phyloP scores from a whole-genome alignment of 1,140 invertebrate species.

The Heliconius eleuchia region DNA sequence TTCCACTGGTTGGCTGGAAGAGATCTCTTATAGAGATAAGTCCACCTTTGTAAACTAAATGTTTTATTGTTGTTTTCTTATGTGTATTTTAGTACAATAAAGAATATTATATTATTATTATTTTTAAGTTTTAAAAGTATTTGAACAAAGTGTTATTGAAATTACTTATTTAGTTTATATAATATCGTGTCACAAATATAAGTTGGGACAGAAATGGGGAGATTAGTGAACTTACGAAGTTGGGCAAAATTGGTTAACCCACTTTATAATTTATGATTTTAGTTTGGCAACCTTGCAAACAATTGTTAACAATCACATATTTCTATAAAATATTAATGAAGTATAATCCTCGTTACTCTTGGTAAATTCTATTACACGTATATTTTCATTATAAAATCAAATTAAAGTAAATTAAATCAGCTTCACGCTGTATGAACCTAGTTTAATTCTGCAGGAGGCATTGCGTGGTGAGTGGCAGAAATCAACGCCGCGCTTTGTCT shows the following conservation, averaged over 20 bases:
- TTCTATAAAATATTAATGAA: slow-evolving; percentile 14
- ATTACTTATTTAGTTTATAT: neutral
- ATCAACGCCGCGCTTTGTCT: too few species aligned
- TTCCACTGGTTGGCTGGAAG: too few species aligned
- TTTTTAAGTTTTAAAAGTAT: too few species aligned
- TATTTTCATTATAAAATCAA: neutral
- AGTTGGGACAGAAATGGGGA: slow-evolving; percentile 34
- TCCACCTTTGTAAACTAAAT: too few species aligned
- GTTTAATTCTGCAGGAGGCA: too few species aligned
- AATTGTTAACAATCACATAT: slow-evolving; percentile 43
- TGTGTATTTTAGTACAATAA: too few species aligned
- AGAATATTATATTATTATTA: too few species aligned
- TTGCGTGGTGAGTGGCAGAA: too few species aligned
- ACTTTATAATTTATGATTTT: slow-evolving; percentile 64
- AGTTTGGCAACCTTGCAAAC: slow-evolving; percentile 39
- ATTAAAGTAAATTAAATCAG: too few species aligned
- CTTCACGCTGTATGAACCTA: too few species aligned
- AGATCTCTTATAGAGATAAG: too few species aligned
- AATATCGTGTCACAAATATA: neutral
- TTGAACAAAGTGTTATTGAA: neutral
- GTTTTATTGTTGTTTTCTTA: too few species aligned
- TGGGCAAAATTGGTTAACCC: slow-evolving; percentile 50
- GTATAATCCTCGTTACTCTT: neutral
- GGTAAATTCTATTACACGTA: neutral
- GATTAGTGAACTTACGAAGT: slow-evolving; percentile 58